phyloP scores from a whole-genome alignment of 2,888 invertebrate genomes.

The Hyalella azteca region DNA sequence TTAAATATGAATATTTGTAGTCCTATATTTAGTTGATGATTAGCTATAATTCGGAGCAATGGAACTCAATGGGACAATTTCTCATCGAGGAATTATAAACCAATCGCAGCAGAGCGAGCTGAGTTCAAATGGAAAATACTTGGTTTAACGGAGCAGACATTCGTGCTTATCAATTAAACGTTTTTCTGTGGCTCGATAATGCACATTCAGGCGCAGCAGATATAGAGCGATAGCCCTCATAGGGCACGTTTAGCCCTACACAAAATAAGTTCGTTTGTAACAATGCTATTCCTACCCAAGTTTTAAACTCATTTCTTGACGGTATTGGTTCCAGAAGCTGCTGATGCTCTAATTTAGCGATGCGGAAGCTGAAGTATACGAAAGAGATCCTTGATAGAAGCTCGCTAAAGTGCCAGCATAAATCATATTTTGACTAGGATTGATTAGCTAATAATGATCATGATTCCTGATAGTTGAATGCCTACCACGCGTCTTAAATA shows the following conservation, averaged over 20 bases:
- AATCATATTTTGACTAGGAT: constrained; percentile 24
- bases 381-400: background rate
- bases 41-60: background rate
- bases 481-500: background rate
- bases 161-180: background rate
- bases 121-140: background rate
- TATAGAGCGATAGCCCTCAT: background rate
- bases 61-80: background rate
- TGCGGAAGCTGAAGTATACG: constrained; percentile 22
- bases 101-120: background rate
- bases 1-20: background rate
- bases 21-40: background rate
- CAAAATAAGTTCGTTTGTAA: too few species aligned
- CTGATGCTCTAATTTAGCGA: constrained; percentile 17
- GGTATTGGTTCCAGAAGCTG: too few species aligned
- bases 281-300: too few species aligned
- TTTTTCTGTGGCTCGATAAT: background rate
- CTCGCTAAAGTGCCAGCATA: background rate
- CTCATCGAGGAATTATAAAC: background rate
- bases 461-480: background rate
- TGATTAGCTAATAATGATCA: constrained; percentile 10
- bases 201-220: background rate
- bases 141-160: background rate
- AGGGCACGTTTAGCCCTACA: background rate
- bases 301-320: too few species aligned